phyloP scores from a whole-genome alignment of 2,797 vertebrate species.

The Hozukius guyotensis region DNA sequence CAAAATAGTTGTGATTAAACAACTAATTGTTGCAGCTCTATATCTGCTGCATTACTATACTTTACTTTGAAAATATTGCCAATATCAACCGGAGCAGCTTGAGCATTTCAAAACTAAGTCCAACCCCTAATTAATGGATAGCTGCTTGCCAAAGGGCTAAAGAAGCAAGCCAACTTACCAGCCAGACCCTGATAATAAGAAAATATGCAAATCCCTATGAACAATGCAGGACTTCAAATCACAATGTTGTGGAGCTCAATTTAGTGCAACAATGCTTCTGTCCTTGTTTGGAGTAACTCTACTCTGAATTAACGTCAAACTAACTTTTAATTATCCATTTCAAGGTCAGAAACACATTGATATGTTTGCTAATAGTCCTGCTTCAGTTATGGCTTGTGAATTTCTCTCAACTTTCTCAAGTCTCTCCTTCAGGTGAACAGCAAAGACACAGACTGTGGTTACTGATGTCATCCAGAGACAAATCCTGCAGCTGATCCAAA shows the following conservation, averaged over 20 bases:
- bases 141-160: not conserved
- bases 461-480: not conserved
- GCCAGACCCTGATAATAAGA: not conserved
- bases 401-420: not conserved
- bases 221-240: not conserved
- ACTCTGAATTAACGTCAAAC: not conserved
- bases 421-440: not conserved
- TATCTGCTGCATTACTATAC: not conserved
- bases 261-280: not conserved
- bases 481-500: not conserved
- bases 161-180: not conserved
- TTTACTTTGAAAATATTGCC: not conserved
- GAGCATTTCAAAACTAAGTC: not conserved
- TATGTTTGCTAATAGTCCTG: not conserved
- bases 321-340: not conserved
- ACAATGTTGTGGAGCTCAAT: not conserved
- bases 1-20: not conserved
- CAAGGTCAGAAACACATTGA: not conserved
- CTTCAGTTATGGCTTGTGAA: not conserved
- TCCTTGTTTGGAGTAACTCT: not conserved
- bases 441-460: not conserved
- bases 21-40: not conserved
- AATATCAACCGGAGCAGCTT: not conserved
- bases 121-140: not conserved
- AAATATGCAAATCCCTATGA: not conserved